Percentiles rank a stretch among this genome's conserved stretches.
These are phyloP conservation scores for Trichechus manatus DNA, from an alignment of 2,113 vertebrate genomes.

Conservation along the genomic window DNA sequence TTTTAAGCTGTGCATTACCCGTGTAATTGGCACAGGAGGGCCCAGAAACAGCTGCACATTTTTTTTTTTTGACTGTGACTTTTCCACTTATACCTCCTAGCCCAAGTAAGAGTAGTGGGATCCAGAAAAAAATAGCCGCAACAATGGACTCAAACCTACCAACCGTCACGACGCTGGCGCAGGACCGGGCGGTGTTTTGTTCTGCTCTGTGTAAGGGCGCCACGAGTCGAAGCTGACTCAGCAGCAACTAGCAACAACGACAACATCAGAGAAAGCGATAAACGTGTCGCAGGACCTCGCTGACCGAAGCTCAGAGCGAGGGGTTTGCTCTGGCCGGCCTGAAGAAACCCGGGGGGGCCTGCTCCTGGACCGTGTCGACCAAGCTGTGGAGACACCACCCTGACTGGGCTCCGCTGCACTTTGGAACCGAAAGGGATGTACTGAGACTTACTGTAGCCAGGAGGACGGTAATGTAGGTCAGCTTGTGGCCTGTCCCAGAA, in stretches of 20 bases:
- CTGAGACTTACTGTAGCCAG: neutral
- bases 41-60: neutral
- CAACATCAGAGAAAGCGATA: neutral
- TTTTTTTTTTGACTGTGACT: neutral
- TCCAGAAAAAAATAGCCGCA: neutral
- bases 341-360: neutral
- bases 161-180: fast-evolving
- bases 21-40: neutral
- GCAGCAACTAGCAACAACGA: no score
- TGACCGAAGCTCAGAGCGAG: neutral
- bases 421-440: neutral
- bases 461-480: neutral
- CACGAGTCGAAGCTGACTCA: no score
- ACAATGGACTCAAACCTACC: neutral
- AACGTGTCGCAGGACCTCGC: neutral
- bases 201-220: no score
- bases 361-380: neutral
- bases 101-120: neutral
- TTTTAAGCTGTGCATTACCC: neutral
- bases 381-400: neutral
- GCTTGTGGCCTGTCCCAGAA: neutral
- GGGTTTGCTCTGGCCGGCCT: neutral
- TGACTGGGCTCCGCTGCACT: neutral
- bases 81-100: neutral
- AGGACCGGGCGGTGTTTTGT: neutral